Percentiles rank a stretch among this genome's conserved stretches.
Conservation (phyloP, 2,888 invertebrate species). For the Troides aeacus region DNA sequence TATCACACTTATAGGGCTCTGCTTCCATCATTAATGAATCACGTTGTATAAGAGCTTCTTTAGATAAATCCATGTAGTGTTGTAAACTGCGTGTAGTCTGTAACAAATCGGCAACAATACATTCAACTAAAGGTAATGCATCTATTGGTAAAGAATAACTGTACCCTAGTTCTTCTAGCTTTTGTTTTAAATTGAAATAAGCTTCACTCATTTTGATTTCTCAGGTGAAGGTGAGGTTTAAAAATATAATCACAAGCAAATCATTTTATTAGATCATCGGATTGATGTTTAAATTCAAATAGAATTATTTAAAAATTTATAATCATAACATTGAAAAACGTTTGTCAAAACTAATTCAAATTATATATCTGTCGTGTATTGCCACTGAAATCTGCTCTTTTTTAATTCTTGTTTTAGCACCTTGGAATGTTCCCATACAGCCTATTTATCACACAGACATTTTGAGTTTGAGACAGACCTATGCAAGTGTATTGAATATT, state of each 20-base stretch:
- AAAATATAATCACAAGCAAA: background rate
- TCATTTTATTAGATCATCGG: background rate
- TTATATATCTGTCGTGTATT: no score
- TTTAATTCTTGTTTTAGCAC: no score
- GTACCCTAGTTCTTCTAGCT: conserved; percentile 91
- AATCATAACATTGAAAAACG: conserved; percentile 1
- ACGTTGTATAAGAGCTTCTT: conserved; percentile 85
- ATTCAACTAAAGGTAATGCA: conserved; percentile 89
- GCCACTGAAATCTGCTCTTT: no score
- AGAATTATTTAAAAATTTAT: background rate
- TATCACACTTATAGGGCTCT: conserved; percentile 90
- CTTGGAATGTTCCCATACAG: no score
- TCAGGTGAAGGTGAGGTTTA: background rate
- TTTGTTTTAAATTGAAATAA: conserved; percentile 53
- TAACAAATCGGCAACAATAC: conserved; percentile 89
- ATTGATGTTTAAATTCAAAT: background rate
- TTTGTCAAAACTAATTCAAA: background rate
- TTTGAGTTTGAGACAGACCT: no score
- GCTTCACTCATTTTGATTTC: conserved; percentile 19
- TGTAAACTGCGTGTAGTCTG: conserved; percentile 93
- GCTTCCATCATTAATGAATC: conserved; percentile 84
- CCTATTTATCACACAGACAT: no score
- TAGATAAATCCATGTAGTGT: conserved; percentile 88
- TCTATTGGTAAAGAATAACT: conserved; percentile 87
- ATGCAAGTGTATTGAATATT: no score